Conservation (phyloP, 2,113 vertebrate genomes). For the Hyla sarda region DNA sequence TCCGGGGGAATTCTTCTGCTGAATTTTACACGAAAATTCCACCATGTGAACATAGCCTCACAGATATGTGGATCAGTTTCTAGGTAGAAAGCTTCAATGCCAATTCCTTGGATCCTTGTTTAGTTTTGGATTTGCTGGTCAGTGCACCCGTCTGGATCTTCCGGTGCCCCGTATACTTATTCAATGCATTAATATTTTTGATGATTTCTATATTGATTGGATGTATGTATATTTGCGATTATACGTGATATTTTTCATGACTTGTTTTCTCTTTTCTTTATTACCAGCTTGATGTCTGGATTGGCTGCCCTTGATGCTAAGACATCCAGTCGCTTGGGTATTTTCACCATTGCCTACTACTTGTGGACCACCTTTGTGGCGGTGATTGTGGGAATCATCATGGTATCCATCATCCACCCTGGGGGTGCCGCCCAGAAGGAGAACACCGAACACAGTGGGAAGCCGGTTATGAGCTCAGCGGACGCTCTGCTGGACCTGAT, state of each 20-base stretch:
- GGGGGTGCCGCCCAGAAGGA: slow-evolving; percentile 95
- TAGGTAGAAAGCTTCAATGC: too few relatives aligned
- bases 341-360: slow-evolving; percentile 97
- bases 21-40: too few relatives aligned
- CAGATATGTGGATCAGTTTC: too few relatives aligned
- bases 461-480: slow-evolving; percentile 94
- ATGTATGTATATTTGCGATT: neutral
- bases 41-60: too few relatives aligned
- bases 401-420: slow-evolving; percentile 96
- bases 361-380: slow-evolving; percentile 98
- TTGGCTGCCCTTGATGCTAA: slow-evolving; percentile 95
- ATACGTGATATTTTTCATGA: neutral
- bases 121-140: too few relatives aligned
- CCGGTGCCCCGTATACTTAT: too few relatives aligned
- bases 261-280: slow-evolving; percentile 21
- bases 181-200: too few relatives aligned
- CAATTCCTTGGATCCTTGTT: too few relatives aligned
- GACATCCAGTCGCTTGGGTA: slow-evolving; percentile 93
- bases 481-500: slow-evolving; percentile 96
- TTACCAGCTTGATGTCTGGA: slow-evolving; percentile 91
- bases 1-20: too few relatives aligned
- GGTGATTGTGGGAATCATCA: slow-evolving; percentile 93
- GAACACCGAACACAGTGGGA: slow-evolving; percentile 84
- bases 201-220: too few relatives aligned
- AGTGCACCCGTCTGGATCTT: too few relatives aligned